Base-by-base conservation (phyloP, 2,888 invertebrate genomes). In the Nephrocerus scutellatus region DNA sequence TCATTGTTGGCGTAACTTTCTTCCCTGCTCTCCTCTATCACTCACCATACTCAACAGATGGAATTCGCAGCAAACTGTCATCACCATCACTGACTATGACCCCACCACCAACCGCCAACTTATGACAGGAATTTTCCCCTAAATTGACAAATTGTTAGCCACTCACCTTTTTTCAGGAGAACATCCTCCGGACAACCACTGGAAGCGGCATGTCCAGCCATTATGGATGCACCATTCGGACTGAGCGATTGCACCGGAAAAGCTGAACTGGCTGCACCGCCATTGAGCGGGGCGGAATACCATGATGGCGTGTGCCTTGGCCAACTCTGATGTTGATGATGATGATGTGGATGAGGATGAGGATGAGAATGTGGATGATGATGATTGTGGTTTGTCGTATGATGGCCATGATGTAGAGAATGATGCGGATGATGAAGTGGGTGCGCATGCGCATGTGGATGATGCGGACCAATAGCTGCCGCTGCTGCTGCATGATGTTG, bases 241-340 rank as follows among this genome's bases (percentile, higher is more conserved):
- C 54, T 56, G 5, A 53, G 18, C 1, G 51, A 23, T 23, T 54
- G 46, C 6, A 41, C 43, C 28, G 51, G 47, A 30, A 55, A 48
- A 23, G 57, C 44, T 8, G 54, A 44, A 43, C 52, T 53, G 6
- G 54, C 48, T 32, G 51, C 40, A 10, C 42, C 46, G n/a, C 55
- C 50, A 34, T 55, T 59, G 5, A 64, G 19, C 4, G 66, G 60
- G 15, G 63, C 53, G 15, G 66, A 49, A 44, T 67, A 67, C 66
- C 66, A 67, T 4, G 66, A 53, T 4, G 61, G 46, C 2, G 66
- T 52, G 22, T 64, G 62, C 8, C 63, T 47, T 22, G 65, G 55
- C 65, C 65, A 65, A 45, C 57, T 51, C 19, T 52, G 43, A 40
- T 49, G 49, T 14, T 20, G 29, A 29, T 16, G 30, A 3, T 18